A percentile compares a stretch with the other conserved stretches of the same genome.
These are phyloP conservation scores for Epicauta chinensis DNA, from an alignment of 1,140 invertebrate genomes.

Conservation along the genomic window DNA sequence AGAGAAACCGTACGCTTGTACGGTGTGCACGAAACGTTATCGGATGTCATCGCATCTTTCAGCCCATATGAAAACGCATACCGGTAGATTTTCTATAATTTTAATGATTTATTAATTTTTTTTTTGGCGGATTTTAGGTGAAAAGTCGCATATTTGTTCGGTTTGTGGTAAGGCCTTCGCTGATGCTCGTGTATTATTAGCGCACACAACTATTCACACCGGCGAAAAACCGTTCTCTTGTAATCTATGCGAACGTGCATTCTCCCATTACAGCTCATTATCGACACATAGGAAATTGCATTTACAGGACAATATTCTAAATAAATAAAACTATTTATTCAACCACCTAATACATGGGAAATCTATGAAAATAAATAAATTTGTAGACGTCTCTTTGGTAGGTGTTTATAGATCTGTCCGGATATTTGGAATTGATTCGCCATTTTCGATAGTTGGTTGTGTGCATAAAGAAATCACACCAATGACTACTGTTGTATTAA, in stretches of 20 bases:
- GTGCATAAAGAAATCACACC: conserved; percentile 1
- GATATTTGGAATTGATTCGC: no score
- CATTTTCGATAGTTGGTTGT: neutral
- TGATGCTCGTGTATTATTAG: conserved; percentile 49
- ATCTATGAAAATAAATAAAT: no score
- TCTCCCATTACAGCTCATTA: conserved; percentile 16
- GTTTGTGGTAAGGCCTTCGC: conserved; percentile 49
- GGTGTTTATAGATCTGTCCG: neutral
- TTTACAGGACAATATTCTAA: conserved; percentile 5
- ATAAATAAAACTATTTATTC: neutral
- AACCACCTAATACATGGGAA: no score
- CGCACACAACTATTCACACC: conserved; percentile 59
- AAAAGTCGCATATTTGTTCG: conserved; percentile 43
- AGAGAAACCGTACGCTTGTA: conserved; percentile 63
- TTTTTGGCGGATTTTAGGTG: conserved; percentile 3
- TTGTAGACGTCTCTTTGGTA: neutral
- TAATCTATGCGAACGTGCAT: conserved; percentile 51
- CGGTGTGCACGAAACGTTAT: conserved; percentile 48
- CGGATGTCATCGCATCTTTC: conserved; percentile 74
- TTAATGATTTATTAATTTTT: conserved; percentile 5
- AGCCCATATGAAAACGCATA: conserved; percentile 74
- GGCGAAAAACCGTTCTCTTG: conserved; percentile 62
- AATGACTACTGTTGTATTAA: conserved; percentile 17
- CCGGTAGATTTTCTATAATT: conserved; percentile 41
- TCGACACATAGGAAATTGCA: conserved; percentile 20